Percentiles rank a stretch among this genome's conserved stretches.
Evolutionary conservation across 2,113 vertebrate genomes (phyloP).

Genomic region (Sphaerodactylus townsendi): DNA sequence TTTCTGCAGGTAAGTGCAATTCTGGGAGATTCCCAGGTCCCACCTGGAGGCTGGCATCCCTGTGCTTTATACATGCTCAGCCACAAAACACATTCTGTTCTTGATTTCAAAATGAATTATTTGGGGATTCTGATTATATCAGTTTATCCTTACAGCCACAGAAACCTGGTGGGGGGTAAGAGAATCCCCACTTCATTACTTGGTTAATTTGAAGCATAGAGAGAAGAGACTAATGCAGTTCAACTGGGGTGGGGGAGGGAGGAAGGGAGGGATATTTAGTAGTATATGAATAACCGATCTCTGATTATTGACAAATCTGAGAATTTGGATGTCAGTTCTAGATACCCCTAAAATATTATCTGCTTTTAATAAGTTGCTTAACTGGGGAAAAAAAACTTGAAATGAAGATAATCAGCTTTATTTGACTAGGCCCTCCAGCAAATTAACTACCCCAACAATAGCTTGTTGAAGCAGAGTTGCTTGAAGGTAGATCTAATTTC

Average conservation of each 20-base stretch:
- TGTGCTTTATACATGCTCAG: background rate
- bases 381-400: background rate
- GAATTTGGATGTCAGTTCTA: background rate
- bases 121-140: background rate
- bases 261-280: no score
- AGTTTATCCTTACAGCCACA: background rate
- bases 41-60: no score
- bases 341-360: background rate
- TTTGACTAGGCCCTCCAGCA: background rate
- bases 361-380: background rate
- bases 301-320: background rate
- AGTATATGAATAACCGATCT: background rate
- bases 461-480: background rate
- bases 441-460: background rate
- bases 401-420: background rate
- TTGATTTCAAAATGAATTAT: background rate
- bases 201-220: background rate
- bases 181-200: background rate
- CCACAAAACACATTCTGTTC: no score
- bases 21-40: no score
- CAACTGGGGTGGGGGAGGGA: background rate
- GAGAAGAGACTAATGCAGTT: background rate
- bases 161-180: background rate
- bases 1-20: no score
- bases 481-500: background rate